Evolutionary conservation across 2,113 vertebrate genomes (phyloP), one percentile per base, ranked within the genome.

Genomic region (Ceuthmochares aereus): DNA sequence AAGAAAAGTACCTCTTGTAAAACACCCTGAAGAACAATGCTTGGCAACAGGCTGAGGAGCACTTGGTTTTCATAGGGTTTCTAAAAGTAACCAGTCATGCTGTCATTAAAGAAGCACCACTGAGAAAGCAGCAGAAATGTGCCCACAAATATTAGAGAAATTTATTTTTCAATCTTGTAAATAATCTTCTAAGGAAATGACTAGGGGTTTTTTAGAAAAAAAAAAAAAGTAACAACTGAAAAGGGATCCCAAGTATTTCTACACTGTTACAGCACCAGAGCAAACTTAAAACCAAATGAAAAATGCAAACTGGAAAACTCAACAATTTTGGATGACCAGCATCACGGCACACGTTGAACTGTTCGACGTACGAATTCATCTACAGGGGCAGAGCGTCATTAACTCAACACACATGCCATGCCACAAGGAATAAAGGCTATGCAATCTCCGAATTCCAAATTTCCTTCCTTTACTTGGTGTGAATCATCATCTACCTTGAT

Each of bases 1-100:
- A 54, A 86, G 86, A 95, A 81, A 93, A 92, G 68, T 91, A 95
- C 51, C 77, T 87, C 72, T 74, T 96, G 94, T 97, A 97, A 95
- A 95, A 96, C 73, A 93, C 16, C 82, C 78, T 86, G 96, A 80
- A 93, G 84, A 83, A 93, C 96, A 96, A 96, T 91, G 87, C 95
- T 83, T 91, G 94, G 97, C 97, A 97, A 75, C 60, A 85, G 58
- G 42, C 42, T 87, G 94, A 91, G 82, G 85, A 95, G 89, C 73
- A 91, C 78, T 95, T 64, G 70, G 84, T 82, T 96, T 94, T 93
- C 95, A 64, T 78, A 95, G 8, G 12, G 94, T 94, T 89, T 92
- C 94, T 96, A 84, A 70, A 95, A 89, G 82, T 55, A 86, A 95
- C 90, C 45, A 54, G 83, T 88, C 80, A 92, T 42, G 95, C 85